Evolutionary conservation across 2,113 vertebrate species (phyloP).

Genomic region (Electrona antarctica): DNA sequence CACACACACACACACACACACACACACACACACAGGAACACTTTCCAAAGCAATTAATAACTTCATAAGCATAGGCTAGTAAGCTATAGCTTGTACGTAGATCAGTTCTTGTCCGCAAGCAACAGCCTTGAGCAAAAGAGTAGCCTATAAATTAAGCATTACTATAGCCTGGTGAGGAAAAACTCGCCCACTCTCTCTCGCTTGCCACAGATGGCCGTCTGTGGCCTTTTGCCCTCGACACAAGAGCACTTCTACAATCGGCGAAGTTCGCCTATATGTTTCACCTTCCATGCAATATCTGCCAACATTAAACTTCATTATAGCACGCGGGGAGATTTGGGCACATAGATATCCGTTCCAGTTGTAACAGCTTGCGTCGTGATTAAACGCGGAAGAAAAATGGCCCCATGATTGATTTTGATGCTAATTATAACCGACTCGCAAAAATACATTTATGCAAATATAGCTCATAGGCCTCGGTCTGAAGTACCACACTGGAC

Average conservation of each 20-base stretch:
- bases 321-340: constrained; percentile 73
- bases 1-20: no score
- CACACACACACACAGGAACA: no score
- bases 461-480: constrained; percentile 78
- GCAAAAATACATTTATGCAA: constrained; percentile 96
- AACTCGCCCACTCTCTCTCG: constrained; percentile 39
- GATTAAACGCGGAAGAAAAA: constrained; percentile 95
- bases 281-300: constrained; percentile 62
- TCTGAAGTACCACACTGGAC: constrained; percentile 78
- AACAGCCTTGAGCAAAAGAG: no score
- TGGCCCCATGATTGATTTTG: constrained; percentile 91
- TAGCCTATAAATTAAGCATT: neutral
- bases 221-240: constrained; percentile 63
- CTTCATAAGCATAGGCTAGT: no score
- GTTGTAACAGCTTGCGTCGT: constrained; percentile 90
- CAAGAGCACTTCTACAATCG: constrained; percentile 39
- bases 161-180: constrained; percentile 40
- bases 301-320: constrained; percentile 63
- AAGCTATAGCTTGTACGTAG: no score
- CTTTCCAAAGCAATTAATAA: no score
- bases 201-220: constrained; percentile 60
- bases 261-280: constrained; percentile 59
- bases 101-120: no score
- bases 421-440: constrained; percentile 93
- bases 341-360: constrained; percentile 82